These are phyloP conservation scores for Epinephelus coioides DNA, from an alignment of 2,797 vertebrate species.

Conservation along the genomic window DNA sequence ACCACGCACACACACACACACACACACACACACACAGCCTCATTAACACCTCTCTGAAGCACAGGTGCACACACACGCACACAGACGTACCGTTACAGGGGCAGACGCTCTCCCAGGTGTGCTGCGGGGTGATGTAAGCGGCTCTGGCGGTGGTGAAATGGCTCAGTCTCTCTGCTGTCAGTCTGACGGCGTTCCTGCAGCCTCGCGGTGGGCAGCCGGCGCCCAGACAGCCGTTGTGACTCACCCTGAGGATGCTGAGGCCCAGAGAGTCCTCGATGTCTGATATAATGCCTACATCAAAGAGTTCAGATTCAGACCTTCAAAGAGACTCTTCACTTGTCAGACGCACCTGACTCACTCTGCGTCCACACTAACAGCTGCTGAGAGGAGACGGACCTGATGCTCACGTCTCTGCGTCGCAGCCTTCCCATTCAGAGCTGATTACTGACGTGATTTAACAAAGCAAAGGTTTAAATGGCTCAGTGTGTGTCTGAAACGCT, in stretches of 20 bases:
- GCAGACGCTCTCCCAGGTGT: slow-evolving; percentile 92
- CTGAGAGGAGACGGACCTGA: not conserved
- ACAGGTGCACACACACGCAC: not conserved
- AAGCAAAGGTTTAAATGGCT: not conserved
- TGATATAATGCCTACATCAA: slow-evolving; percentile 73
- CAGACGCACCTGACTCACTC: not conserved
- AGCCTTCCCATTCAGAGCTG: not conserved
- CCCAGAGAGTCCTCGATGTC: slow-evolving; percentile 89
- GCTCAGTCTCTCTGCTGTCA: slow-evolving; percentile 86
- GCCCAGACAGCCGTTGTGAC: slow-evolving; percentile 88
- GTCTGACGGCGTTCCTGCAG: slow-evolving; percentile 90
- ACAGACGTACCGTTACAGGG: slow-evolving; percentile 91
- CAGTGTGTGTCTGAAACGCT: not conserved
- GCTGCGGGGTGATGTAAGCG: slow-evolving; percentile 92
- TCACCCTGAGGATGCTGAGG: slow-evolving; percentile 87
- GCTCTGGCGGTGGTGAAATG: slow-evolving; percentile 92
- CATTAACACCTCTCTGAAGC: not conserved
- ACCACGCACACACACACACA: not conserved
- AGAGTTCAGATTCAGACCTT: slow-evolving; percentile 19
- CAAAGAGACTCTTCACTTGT: not conserved
- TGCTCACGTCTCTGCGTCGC: not conserved
- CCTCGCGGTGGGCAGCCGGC: slow-evolving; percentile 85
- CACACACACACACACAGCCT: not conserved
- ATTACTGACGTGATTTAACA: not conserved
- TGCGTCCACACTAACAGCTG: not conserved